Base-by-base conservation (phyloP, 2,888 invertebrate species). In the Drosophila ustulata region DNA sequence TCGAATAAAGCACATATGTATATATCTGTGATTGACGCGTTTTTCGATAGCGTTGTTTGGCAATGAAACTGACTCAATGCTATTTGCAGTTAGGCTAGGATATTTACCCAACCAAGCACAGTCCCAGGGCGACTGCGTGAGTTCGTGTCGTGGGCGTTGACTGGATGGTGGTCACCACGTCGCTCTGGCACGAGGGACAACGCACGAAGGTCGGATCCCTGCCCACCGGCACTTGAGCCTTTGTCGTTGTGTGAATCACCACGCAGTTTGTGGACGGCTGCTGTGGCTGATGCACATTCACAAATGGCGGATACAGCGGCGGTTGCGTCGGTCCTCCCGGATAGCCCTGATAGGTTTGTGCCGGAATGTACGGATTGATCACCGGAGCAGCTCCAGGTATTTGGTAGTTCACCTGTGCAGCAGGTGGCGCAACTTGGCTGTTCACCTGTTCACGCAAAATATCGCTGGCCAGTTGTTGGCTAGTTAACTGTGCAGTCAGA, bases 21-120 rank as follows among this genome's bases (percentile, higher is more conserved):
- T 18, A 18, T 18, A 56, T 13, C 32, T 13, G 13, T 47, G 57
- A 57, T 57, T 49, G 18, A 57, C 28, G 57, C 37, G n/a, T 11
- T 11, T 7, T 11, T n/a, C 32, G 46, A 56, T 56, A 56, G 25
- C 5, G 57, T 18, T 43, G 32, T 45, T 41, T 51, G 41, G 32
- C 51, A 59, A 25, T 32, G 32, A 8, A 61, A 39, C 28, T 58
- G 49, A 58, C 58, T 49, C 58, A 58, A 58, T 39, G 34, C 18
- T 18, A 28, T 28, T 49, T 58, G 23, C 28, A 49, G 47, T 57
- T 47, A 47, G 26, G 46, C 34, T 47, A 57, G 11, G 11, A 39
- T n/a, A 55, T 78, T 32, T 57, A 75, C 75, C 75, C 78, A 18
- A 78, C 5, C 7, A 74, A 43, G 7, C 75, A 75, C 4, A 75